A percentile compares a stretch with the other conserved stretches of the same genome.
These are phyloP conservation scores for Tenualosa ilisha DNA, from an alignment of 2,797 vertebrate genomes.

Conservation along the genomic window DNA sequence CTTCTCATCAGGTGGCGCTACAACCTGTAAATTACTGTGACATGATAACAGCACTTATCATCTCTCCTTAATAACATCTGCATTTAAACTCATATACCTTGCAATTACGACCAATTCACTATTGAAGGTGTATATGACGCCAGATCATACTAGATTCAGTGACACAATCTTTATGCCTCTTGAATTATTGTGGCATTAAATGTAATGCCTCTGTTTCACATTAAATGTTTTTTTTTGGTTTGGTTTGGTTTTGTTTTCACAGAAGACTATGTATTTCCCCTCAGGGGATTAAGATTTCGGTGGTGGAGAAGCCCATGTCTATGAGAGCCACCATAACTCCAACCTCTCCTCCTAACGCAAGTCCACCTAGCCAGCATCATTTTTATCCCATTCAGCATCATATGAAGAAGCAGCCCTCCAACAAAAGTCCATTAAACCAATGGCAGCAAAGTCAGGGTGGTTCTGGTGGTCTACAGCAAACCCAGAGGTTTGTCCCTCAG, in stretches of 20 bases:
- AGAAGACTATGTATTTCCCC: slow-evolving; percentile 46
- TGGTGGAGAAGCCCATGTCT: slow-evolving; percentile 48
- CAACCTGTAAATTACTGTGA: too few relatives aligned
- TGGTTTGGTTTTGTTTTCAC: slow-evolving; percentile 36
- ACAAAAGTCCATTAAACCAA: background rate
- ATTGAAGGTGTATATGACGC: background rate
- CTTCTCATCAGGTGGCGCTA: background rate
- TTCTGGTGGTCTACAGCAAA: background rate
- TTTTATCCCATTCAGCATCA: slow-evolving; percentile 23
- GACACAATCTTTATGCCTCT: background rate
- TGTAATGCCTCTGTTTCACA: slow-evolving; percentile 12
- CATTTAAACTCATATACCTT: too few relatives aligned
- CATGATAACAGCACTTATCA: too few relatives aligned
- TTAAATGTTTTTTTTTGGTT: slow-evolving; percentile 36
- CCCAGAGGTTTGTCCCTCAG: background rate
- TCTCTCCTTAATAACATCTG: too few relatives aligned
- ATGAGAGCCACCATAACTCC: slow-evolving; percentile 52
- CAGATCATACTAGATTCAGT: background rate
- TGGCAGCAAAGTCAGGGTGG: slow-evolving; percentile 11
- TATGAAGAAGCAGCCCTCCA: background rate
- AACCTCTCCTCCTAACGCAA: slow-evolving; percentile 20
- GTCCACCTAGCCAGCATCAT: slow-evolving; percentile 30
- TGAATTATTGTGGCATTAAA: background rate
- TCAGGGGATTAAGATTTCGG: slow-evolving; percentile 47
- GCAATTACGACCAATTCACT: too few relatives aligned